Base-by-base conservation (phyloP, 37 sponge, comb jelly and placozoan genomes). In the Petrosia ficiformis region DNA sequence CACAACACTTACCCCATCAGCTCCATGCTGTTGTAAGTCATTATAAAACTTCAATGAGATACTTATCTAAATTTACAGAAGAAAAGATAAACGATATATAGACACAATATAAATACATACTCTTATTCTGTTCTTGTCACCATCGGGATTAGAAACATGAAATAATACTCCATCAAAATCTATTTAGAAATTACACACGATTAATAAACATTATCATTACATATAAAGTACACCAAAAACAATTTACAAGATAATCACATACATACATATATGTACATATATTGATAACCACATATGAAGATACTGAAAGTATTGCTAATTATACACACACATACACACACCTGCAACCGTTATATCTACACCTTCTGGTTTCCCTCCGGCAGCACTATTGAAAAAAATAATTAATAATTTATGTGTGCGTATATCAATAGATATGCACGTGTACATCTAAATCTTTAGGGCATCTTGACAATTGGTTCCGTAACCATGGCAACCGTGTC, bases 131-230 rank as follows among this genome's bases (percentile, higher is more conserved):
- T 57, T 71, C 77, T 96, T 96, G 75, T 96, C 93, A 24, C 89
- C 82, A 59, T 86, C 94, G 39, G 96, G 92, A 67, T 98, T 98
- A 5, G 97, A 79, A 21, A 96, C 83, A 72, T 96, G 97, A 70
- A 79, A 96, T 37, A 96, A 73, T 30, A 96, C 91, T 0, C 97
- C 97, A 82, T 96, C 97, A 76, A 89, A 96, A 86, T 96, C 97
- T 95, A 69, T 25, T 79, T 4, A 67, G 28, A 57, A 1, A 75
- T 35, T 68, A 57, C 26, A 48, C 37, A 48, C 14, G 14, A 8
- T 19, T 48, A 48, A 48, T 48, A 14, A 44, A 64, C n/a, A 4
- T 25, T 28, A 66, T 37, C 64, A 28, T 30, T 4, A 26, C 58
- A 31, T 26, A 19, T 4, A 52, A 44, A 48, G 28, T 28, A 67